Percentiles rank a stretch among this genome's conserved stretches.
phyloP scores from a whole-genome alignment of 2,797 vertebrate genomes.

The Ctenochaetus hawaiiensis region DNA sequence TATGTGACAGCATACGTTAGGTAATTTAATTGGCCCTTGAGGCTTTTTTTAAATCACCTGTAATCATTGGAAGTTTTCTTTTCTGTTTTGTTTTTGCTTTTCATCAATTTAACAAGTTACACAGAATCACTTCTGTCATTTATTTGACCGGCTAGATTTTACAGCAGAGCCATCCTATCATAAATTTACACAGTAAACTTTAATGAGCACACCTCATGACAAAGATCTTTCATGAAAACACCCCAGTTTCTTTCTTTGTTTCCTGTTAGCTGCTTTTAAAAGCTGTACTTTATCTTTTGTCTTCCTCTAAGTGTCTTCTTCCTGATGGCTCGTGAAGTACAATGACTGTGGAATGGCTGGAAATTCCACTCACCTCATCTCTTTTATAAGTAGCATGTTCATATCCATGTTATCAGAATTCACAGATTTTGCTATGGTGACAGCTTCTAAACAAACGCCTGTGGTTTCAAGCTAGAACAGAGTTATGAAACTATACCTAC shows the following conservation, averaged over 20 bases:
- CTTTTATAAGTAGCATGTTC: not conserved
- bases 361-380: conserved; percentile 68
- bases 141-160: not conserved
- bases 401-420: not conserved
- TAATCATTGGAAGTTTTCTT: not conserved
- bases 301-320: conserved; percentile 60
- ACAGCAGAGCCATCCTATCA: not conserved
- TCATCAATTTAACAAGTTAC: not conserved
- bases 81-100: not conserved
- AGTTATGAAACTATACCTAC: conserved; percentile 60
- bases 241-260: conserved; percentile 32
- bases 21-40: not conserved
- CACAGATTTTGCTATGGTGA: not conserved
- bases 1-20: not conserved
- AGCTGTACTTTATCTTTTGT: conserved; percentile 43
- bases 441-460: conserved; percentile 16
- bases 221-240: conserved; percentile 17
- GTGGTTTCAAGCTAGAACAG: conserved; percentile 46
- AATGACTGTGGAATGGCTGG: conserved; percentile 52
- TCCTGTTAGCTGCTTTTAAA: conserved; percentile 45
- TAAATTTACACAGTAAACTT: not conserved
- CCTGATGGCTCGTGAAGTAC: conserved; percentile 42
- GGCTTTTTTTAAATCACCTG: not conserved
- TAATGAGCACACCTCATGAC: not conserved
- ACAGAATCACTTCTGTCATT: not conserved